Base-by-base conservation (phyloP, 2,113 vertebrate species). In the Coracopsis vasa region DNA sequence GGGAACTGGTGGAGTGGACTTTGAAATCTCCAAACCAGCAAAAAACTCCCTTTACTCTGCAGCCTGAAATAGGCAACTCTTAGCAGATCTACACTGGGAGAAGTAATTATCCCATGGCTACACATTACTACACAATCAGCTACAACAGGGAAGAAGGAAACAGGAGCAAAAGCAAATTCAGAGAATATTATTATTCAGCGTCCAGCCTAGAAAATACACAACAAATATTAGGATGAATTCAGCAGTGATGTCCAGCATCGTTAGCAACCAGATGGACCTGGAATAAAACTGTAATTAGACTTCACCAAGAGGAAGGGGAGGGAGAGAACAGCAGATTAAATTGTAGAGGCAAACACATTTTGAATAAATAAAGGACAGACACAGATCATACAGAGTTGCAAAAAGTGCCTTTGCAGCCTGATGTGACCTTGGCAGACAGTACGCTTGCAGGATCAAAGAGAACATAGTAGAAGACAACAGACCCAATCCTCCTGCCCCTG, bases 241-340 rank as follows among this genome's bases (percentile, higher is more conserved):
- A 92, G 95, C 4, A 1, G 89, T 96, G 89, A 88, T 97, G 92
- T 96, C 72, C 93, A 96, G 90, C 78, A 53, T 90, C 91, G 70
- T 95, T 96, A 93, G 92, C 94, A 96, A 94, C 78, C 95, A 95
- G 95, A 95, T 95, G 97, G 94, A 97, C 98, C 98, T 98, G 96
- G 89, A 98, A 98, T 95, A 98, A 97, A 98, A 96, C n/a, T 96
- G 86, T 87, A 91, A 95, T 95, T 77, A 96, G 92, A 18, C 73
- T 91, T 95, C 53, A 80, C 58, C 70, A 94, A 75, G 79, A 94
- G 71, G 80, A 94, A 96, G 72, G 92, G 82, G 67, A 93, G 82
- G 84, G 91, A 93, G 86, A 92, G 97, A 95, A 83, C 88, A 81
- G 96, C 62, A 94, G 96, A 97, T 95, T 88, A 96, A 85, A 96